Evolutionary conservation across 2,113 vertebrate species (phyloP).

Genomic region (Thermophis baileyi): DNA sequence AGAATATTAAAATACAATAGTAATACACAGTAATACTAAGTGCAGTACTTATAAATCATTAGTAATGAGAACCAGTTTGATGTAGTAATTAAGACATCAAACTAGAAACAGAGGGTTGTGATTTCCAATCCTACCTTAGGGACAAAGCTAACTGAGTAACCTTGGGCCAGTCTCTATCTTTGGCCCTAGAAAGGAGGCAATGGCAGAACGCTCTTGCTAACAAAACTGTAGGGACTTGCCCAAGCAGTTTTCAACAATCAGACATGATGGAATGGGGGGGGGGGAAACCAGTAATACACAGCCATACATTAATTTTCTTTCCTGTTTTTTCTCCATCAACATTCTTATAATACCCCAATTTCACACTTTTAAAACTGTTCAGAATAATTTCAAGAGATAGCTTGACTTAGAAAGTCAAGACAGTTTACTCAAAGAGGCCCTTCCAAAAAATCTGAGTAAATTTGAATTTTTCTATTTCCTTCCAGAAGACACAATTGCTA

Average conservation of each 20-base stretch:
- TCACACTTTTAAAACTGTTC: not conserved
- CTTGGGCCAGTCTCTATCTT: not conserved
- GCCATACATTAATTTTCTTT: not conserved
- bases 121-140: not conserved
- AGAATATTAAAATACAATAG: not conserved
- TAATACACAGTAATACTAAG: not conserved
- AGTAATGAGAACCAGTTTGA: not conserved
- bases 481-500: not conserved
- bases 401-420: not conserved
- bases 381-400: not conserved
- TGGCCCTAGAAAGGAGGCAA: not conserved
- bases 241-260: not conserved
- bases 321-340: not conserved
- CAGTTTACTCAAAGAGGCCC: not conserved
- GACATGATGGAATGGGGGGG: no score
- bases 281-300: accelerated
- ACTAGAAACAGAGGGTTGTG: not conserved
- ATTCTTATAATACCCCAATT: not conserved
- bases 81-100: not conserved
- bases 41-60: not conserved
- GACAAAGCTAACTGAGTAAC: not conserved
- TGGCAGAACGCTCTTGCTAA: not conserved
- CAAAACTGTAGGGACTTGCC: not conserved
- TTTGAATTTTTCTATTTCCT: not conserved
- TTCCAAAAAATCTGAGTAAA: not conserved